Evolutionary conservation across 2,797 vertebrate species (phyloP).

Genomic region (Diplodus puntazzo): DNA sequence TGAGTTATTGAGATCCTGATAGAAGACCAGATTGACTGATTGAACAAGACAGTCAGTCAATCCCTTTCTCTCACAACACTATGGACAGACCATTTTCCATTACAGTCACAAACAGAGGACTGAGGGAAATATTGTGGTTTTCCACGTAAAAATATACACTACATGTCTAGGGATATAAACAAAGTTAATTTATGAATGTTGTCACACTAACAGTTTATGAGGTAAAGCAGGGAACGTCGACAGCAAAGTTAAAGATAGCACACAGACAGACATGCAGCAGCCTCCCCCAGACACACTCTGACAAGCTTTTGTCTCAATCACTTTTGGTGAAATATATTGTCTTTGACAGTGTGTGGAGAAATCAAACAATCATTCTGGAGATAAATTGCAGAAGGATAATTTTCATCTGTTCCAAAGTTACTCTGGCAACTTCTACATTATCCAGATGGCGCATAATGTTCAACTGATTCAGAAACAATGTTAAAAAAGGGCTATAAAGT

Average conservation of each 20-base stretch:
- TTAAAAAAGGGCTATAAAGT: neutral
- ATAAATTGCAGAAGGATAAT: slow-evolving; percentile 4
- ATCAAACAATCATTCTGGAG: slow-evolving; percentile 2
- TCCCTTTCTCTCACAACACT: slow-evolving; percentile 1
- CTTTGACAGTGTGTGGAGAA: neutral
- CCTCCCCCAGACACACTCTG: neutral
- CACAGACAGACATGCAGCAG: neutral
- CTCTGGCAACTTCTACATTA: neutral
- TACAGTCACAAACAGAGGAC: slow-evolving; percentile 1
- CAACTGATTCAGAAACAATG: neutral
- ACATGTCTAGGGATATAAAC: neutral
- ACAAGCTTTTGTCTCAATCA: slow-evolving; percentile 14
- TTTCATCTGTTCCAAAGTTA: slow-evolving; percentile 6
- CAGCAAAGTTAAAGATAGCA: neutral
- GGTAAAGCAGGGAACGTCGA: neutral
- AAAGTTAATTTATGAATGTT: neutral
- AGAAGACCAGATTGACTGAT: slow-evolving; percentile 24
- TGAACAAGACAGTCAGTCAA: slow-evolving; percentile 28
- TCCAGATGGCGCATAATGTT: neutral
- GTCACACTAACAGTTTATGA: neutral
- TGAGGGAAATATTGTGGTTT: neutral
- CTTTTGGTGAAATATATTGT: slow-evolving; percentile 7
- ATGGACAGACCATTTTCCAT: slow-evolving; percentile 9
- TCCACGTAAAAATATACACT: neutral
- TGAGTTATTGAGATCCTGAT: neutral